Conservation (phyloP, 2,888 invertebrate genomes). For the Acronicta psi region DNA sequence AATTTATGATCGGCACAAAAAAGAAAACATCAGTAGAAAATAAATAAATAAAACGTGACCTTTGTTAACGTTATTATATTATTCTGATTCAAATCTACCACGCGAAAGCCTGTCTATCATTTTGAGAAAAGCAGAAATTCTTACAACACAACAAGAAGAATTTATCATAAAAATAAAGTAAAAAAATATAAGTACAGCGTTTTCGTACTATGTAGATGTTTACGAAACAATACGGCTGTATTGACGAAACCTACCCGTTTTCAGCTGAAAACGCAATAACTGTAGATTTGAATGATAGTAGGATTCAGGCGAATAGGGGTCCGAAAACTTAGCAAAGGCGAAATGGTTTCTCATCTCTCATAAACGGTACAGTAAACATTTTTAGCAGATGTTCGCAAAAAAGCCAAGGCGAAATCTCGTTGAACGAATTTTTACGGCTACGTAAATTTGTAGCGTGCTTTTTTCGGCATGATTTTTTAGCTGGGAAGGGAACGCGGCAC, state of each 20-base stretch:
- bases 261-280: conserved; percentile 25
- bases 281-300: conserved; percentile 41
- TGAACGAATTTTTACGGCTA: conserved; percentile 29
- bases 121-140: not conserved
- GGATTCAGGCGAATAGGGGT: conserved; percentile 38
- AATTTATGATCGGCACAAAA: not conserved
- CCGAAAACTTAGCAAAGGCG: conserved; percentile 18
- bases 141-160: too few relatives aligned
- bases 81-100: not conserved
- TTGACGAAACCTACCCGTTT: conserved; percentile 7
- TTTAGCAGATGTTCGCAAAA: conserved; percentile 51
- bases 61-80: not conserved
- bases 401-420: conserved; percentile 15
- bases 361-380: conserved; percentile 53
- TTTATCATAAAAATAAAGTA: too few relatives aligned
- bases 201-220: not conserved
- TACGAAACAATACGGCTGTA: conserved; percentile 19
- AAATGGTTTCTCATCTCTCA: conserved; percentile 49
- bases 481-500: not conserved
- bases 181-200: too few relatives aligned
- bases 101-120: not conserved
- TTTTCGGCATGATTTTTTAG: conserved; percentile 10
- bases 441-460: conserved; percentile 15
- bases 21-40: conserved; percentile 1
- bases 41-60: not conserved